Conservation (phyloP, 30 jellyfish, hydroid and myxozoan genomes). For the Cassiopea xamachana region DNA sequence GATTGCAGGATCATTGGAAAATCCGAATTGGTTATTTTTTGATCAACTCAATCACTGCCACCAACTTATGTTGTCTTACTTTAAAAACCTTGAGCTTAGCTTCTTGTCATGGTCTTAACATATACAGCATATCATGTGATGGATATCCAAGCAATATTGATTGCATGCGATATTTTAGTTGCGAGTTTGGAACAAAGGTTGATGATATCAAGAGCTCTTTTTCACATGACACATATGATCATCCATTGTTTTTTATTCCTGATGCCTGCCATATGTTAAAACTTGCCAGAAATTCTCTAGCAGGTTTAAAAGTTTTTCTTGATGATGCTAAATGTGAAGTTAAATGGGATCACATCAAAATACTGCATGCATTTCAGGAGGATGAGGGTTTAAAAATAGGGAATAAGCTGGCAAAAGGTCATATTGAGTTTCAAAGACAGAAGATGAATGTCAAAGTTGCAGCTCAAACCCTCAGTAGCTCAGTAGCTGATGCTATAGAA, state of each 20-base stretch:
- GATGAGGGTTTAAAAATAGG: slow-evolving; percentile 40
- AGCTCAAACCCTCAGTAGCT: slow-evolving; percentile 50
- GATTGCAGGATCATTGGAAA: slow-evolving; percentile 40
- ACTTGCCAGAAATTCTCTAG: slow-evolving; percentile 63
- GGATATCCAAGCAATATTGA: slow-evolving; percentile 28
- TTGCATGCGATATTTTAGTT: slow-evolving; percentile 26
- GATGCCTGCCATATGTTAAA: slow-evolving; percentile 69
- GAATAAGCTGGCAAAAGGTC: slow-evolving; percentile 19
- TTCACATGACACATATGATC: neutral
- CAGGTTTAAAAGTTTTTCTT: slow-evolving; percentile 22
- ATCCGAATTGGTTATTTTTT: slow-evolving; percentile 41
- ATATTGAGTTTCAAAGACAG: slow-evolving; percentile 43
- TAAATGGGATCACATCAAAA: slow-evolving; percentile 36
- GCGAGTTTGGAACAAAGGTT: slow-evolving; percentile 27
- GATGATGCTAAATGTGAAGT: slow-evolving; percentile 37
- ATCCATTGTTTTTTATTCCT: slow-evolving; percentile 16
- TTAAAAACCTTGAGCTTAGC: neutral
- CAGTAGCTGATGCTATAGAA: slow-evolving; percentile 76
- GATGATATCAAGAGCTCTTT: slow-evolving; percentile 9
- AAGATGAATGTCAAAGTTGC: slow-evolving; percentile 67
- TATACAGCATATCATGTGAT: slow-evolving; percentile 34
- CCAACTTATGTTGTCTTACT: neutral
- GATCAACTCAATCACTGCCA: slow-evolving; percentile 12
- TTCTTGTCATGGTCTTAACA: slow-evolving; percentile 8
- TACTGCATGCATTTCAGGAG: slow-evolving; percentile 25